These are phyloP conservation scores for Oreochromis aureus DNA, from an alignment of 2,113 vertebrate genomes.

Conservation along the genomic window DNA sequence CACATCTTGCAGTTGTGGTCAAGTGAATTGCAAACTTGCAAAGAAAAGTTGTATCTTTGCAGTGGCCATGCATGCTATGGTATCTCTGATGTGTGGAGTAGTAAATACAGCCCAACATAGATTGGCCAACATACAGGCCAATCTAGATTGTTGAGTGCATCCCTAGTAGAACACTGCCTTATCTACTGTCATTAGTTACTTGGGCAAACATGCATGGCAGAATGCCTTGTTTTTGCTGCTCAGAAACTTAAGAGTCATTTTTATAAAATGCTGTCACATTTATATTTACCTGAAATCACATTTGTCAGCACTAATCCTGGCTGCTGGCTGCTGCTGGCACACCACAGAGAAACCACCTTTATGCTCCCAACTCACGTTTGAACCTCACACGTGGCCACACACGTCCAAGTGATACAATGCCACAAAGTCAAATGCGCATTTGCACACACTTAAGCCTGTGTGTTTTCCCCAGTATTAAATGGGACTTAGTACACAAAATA, in stretches of 20 bases:
- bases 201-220: neutral
- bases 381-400: neutral
- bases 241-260: neutral
- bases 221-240: neutral
- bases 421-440: neutral
- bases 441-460: constrained; percentile 29
- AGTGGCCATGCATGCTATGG: too few relatives aligned
- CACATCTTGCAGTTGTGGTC: neutral
- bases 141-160: neutral
- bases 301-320: neutral
- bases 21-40: neutral
- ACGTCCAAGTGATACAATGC: neutral
- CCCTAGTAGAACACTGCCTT: neutral
- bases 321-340: neutral
- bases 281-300: neutral
- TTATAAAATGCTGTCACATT: neutral
- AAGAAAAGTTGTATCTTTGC: neutral
- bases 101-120: neutral
- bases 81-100: neutral
- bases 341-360: neutral
- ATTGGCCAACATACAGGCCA: neutral
- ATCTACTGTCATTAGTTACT: neutral
- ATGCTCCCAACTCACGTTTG: neutral
- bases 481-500: constrained; percentile 49
- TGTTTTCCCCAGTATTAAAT: constrained; percentile 37